These are phyloP conservation scores for Perdita meconis DNA, from an alignment of 2,888 invertebrate genomes.

Conservation along the genomic window DNA sequence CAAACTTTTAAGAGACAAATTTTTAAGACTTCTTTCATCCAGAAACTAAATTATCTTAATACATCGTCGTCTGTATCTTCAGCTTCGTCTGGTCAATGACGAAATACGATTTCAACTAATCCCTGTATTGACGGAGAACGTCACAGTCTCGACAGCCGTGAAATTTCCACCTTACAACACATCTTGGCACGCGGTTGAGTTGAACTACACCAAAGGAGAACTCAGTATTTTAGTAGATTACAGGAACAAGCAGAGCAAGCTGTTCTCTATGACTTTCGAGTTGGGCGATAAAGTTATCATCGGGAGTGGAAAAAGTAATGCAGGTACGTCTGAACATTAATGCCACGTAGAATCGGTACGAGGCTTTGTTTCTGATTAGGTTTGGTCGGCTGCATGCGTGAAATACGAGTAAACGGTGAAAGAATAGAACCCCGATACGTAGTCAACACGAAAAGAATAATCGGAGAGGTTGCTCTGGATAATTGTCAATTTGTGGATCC, in stretches of 20 bases:
- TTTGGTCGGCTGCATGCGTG: slow-evolving; percentile 95
- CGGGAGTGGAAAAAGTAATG: slow-evolving; percentile 90
- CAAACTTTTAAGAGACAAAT: background rate
- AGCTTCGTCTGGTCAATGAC: slow-evolving; percentile 93
- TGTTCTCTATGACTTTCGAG: slow-evolving; percentile 88
- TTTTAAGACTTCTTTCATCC: too few species aligned
- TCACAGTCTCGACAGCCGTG: slow-evolving; percentile 91
- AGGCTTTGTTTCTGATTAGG: slow-evolving; percentile 84
- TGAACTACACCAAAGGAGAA: slow-evolving; percentile 91
- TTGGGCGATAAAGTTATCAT: slow-evolving; percentile 90
- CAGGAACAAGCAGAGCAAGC: slow-evolving; percentile 89
- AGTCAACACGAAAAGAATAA: slow-evolving; percentile 92
- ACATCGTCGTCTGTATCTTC: slow-evolving; percentile 11
- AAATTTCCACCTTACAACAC: slow-evolving; percentile 91
- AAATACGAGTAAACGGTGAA: slow-evolving; percentile 93
- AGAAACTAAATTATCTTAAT: background rate
- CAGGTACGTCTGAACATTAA: slow-evolving; percentile 67
- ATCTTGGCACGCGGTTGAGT: slow-evolving; percentile 93
- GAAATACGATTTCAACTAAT: slow-evolving; percentile 93
- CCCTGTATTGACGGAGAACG: slow-evolving; percentile 90
- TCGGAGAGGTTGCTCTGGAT: slow-evolving; percentile 95
- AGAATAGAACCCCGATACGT: slow-evolving; percentile 92
- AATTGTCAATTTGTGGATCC: slow-evolving; percentile 96
- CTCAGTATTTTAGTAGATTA: slow-evolving; percentile 91
- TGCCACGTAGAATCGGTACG: background rate